Evolutionary conservation across 2,888 invertebrate species (phyloP).

Genomic region (Aphodius granarius): DNA sequence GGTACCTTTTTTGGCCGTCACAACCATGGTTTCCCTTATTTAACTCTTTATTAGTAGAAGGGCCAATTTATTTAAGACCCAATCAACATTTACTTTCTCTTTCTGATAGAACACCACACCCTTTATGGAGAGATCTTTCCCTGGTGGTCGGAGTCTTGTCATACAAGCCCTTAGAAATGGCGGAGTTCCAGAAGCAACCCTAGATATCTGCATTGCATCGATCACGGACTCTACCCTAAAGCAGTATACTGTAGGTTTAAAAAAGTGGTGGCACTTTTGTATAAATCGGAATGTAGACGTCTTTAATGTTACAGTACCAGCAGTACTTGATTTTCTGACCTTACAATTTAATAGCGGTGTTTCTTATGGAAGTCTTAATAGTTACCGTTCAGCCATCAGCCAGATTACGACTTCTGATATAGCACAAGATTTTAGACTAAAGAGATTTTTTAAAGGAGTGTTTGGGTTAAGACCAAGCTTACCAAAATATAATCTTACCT

Average conservation of each 20-base stretch:
- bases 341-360: no score
- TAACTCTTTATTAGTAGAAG: background rate
- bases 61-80: slow-evolving; percentile 30
- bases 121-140: slow-evolving; percentile 13
- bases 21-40: slow-evolving; percentile 31
- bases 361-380: no score
- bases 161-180: background rate
- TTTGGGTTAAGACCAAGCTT: no score
- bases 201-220: slow-evolving; percentile 11
- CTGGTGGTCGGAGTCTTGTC: slow-evolving; percentile 20
- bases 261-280: slow-evolving; percentile 18
- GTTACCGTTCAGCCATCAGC: no score
- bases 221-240: background rate
- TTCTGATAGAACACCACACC: slow-evolving; percentile 9
- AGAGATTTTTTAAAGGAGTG: no score
- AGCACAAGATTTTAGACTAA: no score
- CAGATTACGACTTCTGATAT: no score
- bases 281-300: no score
- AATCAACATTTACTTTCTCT: slow-evolving; percentile 16
- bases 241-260: slow-evolving; percentile 14
- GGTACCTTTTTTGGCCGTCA: slow-evolving; percentile 34
- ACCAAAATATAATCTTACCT: no score
- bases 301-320: no score
- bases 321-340: no score
- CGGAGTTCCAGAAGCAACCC: background rate